Base-by-base conservation (phyloP, 1,140 invertebrate genomes). In the Lucilia cuprina region DNA sequence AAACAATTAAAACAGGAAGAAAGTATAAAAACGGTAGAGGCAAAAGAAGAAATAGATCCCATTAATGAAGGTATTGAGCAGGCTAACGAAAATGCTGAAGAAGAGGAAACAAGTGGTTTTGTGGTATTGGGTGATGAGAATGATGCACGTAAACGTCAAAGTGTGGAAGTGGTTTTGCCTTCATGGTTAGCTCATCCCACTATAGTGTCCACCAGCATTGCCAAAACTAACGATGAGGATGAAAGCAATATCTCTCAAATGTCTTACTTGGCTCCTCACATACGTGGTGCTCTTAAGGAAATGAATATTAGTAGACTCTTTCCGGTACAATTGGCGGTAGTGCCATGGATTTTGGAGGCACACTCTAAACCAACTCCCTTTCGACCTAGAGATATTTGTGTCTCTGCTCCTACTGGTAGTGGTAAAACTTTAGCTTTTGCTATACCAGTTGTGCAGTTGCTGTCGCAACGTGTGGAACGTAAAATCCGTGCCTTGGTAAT, bases 401-500 rank as follows among this genome's bases (percentile, higher is more conserved):
- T 99, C 55, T 98, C 97, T 30, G 97, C 98, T 70, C 98, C 98
- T 25, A 99, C 99, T 17, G 99, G 98, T 13, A 99, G 97, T 93
- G 98, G 98, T 12, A 99, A 99, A 93, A 99, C 98, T 1, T 91
- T 99, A 78, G 95, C 97, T 7, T 99, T 97, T 94, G 96, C 97
- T 84, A 91, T 99, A 83, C 98, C 98, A 14, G 95, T 99, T 78
- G 92, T 99, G 77, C 96, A 99, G 91, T 75, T 89, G 83, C 21
- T 89, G 25, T 75, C 91, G 5, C 86, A 88, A 14, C 89, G 91
- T 5, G 89, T 93, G 14, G 92, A 92, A 47, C 91, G 92, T 85
- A 92, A 94, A 87, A 93, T 99, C 14, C 92, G 96, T 85, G 98
- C 97, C 74, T 89, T 99, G 74, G 93, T 99, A 34, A 95, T 99